Base-by-base conservation (phyloP, 2,888 invertebrate species). In the Apeira syringaria region DNA sequence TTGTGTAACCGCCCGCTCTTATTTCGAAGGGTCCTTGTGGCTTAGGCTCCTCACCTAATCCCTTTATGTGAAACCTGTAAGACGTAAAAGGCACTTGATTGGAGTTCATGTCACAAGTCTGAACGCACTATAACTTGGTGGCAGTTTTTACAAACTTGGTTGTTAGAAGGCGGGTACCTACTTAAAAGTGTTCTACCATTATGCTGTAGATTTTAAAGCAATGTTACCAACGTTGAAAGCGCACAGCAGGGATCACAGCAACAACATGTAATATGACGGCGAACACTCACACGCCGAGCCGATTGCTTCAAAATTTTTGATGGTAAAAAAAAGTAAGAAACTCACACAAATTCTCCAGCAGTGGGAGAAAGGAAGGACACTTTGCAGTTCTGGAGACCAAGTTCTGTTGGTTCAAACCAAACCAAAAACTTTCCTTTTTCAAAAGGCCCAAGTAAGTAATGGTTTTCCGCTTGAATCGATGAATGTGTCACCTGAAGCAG, bases 301-400 rank as follows among this genome's bases (percentile, higher is more conserved):
- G n/a, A n/a, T n/a, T n/a, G n/a, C n/a, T n/a, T n/a, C 20, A 7
- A 20, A 4, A 20, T 4, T 20, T 20, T 20, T 7, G 6, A 20
- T 20, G 3, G 6, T 20, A 2, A 7, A 20, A 7, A n/a, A 17
- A n/a, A 10, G 7, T 5, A 10, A 20, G 3, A 5, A 12, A 17
- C 88, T 71, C 66, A 89, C 89, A 81, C 66, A 53, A 82, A 89
- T 61, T 84, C 83, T 8, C 89, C 89, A 33, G 88, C 89, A 11
- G 59, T 51, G 0, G 55, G 32, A 0, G 89, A 88, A 27, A 70
- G 53, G 30, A 88, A 85, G 0, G 81, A 74, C n/a, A 89, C 63
- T 32, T 2, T 64, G 55, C 80, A 80, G 5, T 59, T 50, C 45
- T 87, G 86, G 1, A 67, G 46, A 2, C 86, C 86, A 1, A 80